Evolutionary conservation across 2,888 invertebrate species (phyloP).

Genomic region (Laspeyria flexula): DNA sequence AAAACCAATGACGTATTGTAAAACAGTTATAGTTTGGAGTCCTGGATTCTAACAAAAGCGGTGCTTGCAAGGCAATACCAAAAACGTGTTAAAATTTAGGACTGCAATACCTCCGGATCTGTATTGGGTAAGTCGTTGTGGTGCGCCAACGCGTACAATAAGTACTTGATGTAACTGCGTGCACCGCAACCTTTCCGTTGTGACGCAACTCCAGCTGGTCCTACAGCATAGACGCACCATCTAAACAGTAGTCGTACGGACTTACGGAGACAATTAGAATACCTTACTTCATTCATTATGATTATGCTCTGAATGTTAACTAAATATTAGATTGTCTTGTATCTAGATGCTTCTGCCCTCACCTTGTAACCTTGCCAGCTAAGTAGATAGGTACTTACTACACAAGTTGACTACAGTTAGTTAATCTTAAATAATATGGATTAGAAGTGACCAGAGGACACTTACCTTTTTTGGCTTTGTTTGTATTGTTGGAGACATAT

Average conservation of each 20-base stretch:
- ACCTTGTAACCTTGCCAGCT: no score
- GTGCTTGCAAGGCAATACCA: no score
- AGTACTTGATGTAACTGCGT: constrained; percentile 75
- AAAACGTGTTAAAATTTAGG: constrained; percentile 32
- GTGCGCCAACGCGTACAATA: constrained; percentile 63
- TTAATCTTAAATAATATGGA: no score
- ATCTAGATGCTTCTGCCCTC: no score
- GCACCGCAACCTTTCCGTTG: constrained; percentile 79
- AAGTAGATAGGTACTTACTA: no score
- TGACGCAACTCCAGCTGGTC: constrained; percentile 74
- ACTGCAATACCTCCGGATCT: constrained; percentile 52
- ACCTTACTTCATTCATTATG: constrained; percentile 57
- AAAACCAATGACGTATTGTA: no score
- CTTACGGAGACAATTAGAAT: constrained; percentile 73
- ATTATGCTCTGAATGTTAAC: constrained; percentile 21
- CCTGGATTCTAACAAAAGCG: no score
- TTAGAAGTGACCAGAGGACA: no score
- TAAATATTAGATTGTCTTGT: neutral
- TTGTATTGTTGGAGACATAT: no score
- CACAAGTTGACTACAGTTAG: no score
- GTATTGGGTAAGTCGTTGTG: constrained; percentile 64
- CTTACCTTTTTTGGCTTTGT: no score
- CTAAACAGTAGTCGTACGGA: constrained; percentile 68
- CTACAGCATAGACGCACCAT: constrained; percentile 51
- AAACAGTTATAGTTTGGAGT: no score